Base-by-base conservation (phyloP, 2,888 invertebrate species). In the Opisthograptis luteolata region DNA sequence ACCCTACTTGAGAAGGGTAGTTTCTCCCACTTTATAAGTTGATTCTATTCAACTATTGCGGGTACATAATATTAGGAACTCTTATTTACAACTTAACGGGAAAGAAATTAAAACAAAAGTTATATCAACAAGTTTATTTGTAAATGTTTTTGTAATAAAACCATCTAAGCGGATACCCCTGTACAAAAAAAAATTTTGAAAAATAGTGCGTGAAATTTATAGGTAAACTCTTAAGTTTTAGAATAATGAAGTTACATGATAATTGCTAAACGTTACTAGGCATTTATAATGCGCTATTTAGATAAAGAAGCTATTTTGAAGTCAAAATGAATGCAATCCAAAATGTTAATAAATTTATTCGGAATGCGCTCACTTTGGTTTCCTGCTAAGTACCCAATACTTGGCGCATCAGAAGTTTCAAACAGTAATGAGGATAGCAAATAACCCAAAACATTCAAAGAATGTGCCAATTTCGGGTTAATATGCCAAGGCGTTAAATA, bases 221-320 rank as follows among this genome's bases (percentile, higher is more conserved):
- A 79, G 69, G 75, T 78, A 79, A 74, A 72, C 79, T 79, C 35
- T 14, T 30, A 31, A 19, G 10, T 6, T 69, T 37, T 22, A 60
- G 53, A 52, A 45, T 70, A 70, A 76, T 15, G 69, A 73, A 72
- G 73, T 70, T 71, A 74, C 65, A 68, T 61, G 59, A 66, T 68
- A 68, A 44, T 68, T 64, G 47, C 47, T 64, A 70, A 77, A 73
- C 66, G 69, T 69, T 65, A 76, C 66, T 69, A 74, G 73, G 85
- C 85, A 87, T 87, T 86, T 71, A 76, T 72, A 87, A 86, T 85
- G 84, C 84, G 54, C 64, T 64, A 66, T 76, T 80, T 64, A 68
- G 50, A 68, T n/a, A n/a, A n/a, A n/a, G n/a, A n/a, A n/a, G n/a
- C n/a, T n/a, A 70, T 71, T 70, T 72, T 47, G 51, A 50, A 45